phyloP scores from a whole-genome alignment of 2,113 vertebrate genomes.

The Phoxinus phoxinus region DNA sequence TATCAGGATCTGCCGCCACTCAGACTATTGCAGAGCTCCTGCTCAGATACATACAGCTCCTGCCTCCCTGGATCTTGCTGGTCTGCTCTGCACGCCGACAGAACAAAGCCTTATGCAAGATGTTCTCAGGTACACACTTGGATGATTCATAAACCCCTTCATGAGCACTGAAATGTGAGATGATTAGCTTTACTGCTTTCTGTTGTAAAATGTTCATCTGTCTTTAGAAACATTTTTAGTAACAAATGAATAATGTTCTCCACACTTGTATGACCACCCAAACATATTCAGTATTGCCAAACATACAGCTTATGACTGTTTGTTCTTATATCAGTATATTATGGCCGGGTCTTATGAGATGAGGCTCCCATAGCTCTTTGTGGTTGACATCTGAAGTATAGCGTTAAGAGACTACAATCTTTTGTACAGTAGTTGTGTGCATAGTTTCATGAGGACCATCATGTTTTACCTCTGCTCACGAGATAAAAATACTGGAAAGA shows the following conservation, averaged over 20 bases:
- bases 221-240: not conserved
- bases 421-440: not conserved
- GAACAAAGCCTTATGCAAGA: slow-evolving; percentile 76
- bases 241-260: not conserved
- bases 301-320: not conserved
- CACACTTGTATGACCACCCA: not conserved
- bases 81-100: slow-evolving; percentile 79
- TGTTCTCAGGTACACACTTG: slow-evolving; percentile 77
- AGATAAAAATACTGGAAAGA: slow-evolving; percentile 7
- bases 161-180: not conserved
- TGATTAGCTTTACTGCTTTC: not conserved
- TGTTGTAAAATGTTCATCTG: not conserved
- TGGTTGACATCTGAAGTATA: slow-evolving; percentile 31
- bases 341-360: slow-evolving; percentile 38
- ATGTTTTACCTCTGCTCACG: not conserved
- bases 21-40: slow-evolving; percentile 76
- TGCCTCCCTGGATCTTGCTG: slow-evolving; percentile 82
- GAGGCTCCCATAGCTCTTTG: slow-evolving; percentile 37
- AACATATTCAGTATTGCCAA: not conserved
- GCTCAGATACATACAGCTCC: slow-evolving; percentile 72
- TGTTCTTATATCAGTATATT: not conserved
- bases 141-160: not conserved
- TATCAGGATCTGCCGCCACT: slow-evolving; percentile 10
- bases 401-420: not conserved
- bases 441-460: not conserved